phyloP scores from a whole-genome alignment of 2,888 invertebrate species.

The Epirrita christyi region DNA sequence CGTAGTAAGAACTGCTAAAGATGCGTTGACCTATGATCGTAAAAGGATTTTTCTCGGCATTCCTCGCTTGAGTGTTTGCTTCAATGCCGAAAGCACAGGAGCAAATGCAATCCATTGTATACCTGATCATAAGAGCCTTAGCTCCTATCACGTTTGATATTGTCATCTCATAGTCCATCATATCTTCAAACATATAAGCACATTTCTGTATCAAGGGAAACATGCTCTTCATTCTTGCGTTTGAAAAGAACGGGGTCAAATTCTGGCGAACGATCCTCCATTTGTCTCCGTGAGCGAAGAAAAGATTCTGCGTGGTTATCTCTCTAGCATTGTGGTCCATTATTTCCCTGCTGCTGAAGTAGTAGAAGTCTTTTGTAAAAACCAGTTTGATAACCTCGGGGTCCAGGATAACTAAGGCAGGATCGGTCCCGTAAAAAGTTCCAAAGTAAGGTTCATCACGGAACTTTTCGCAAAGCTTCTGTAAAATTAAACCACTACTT shows the following conservation, averaged over 20 bases:
- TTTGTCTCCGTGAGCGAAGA: constrained; percentile 44
- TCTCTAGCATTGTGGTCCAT: constrained; percentile 41
- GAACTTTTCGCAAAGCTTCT: constrained; percentile 32
- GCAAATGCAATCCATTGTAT: constrained; percentile 50
- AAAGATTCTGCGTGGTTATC: constrained; percentile 43
- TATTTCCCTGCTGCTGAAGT: constrained; percentile 45
- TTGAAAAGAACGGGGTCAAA: constrained; percentile 46
- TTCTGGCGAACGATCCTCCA: constrained; percentile 50
- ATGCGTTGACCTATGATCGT: constrained; percentile 42
- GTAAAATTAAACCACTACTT: constrained; percentile 19
- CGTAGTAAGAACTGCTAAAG: constrained; percentile 34
- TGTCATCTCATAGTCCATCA: constrained; percentile 36
- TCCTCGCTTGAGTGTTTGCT: constrained; percentile 44
- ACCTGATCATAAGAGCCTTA: constrained; percentile 42
- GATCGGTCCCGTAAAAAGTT: constrained; percentile 40
- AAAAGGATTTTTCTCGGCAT: constrained; percentile 46
- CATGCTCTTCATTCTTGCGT: constrained; percentile 50
- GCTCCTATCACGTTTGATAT: constrained; percentile 34
- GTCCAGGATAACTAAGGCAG: constrained; percentile 42
- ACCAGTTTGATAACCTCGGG: constrained; percentile 47
- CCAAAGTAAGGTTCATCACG: constrained; percentile 35
- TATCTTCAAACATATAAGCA: constrained; percentile 38
- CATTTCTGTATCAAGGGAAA: constrained; percentile 47
- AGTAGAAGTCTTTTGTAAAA: constrained; percentile 48
- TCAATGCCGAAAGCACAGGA: constrained; percentile 53